These are phyloP conservation scores for Campylomormyrus tamandua DNA, from an alignment of 2,113 vertebrate genomes.

Conservation along the genomic window DNA sequence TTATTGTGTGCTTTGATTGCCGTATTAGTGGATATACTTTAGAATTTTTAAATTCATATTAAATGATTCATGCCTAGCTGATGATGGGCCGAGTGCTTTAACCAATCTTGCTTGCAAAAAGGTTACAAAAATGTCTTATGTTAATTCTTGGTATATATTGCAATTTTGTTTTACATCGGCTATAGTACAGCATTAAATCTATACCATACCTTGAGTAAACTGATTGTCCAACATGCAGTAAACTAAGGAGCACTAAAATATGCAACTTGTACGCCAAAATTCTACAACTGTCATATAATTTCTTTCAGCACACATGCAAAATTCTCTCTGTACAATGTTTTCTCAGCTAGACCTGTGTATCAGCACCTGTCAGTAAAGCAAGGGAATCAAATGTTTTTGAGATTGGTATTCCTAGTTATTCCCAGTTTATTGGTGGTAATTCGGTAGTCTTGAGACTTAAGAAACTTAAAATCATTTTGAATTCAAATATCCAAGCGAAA, in stretches of 20 bases:
- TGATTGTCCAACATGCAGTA: not conserved
- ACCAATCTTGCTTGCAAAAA: not conserved
- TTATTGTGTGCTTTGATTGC: not conserved
- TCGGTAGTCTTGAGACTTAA: not conserved
- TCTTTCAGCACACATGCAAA: not conserved
- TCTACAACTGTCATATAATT: not conserved
- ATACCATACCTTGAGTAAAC: not conserved
- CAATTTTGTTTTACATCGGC: not conserved
- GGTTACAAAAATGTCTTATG: not conserved
- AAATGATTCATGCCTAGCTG: not conserved
- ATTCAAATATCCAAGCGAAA: not conserved
- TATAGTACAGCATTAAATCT: not conserved
- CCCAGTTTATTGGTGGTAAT: not conserved
- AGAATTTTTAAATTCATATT: not conserved
- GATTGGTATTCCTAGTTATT: not conserved
- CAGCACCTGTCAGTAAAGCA: not conserved
- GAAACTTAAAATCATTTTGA: not conserved
- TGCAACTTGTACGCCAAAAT: not conserved
- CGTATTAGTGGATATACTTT: not conserved
- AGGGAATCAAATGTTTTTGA: not conserved
- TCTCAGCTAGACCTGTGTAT: not conserved
- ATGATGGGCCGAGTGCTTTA: not conserved
- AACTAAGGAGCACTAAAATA: not conserved
- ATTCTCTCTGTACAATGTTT: not conserved
- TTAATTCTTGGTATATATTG: not conserved